Evolutionary conservation across 2,888 invertebrate genomes (phyloP), one percentile per base, ranked within the genome.

Genomic region (Netelia melanura): DNA sequence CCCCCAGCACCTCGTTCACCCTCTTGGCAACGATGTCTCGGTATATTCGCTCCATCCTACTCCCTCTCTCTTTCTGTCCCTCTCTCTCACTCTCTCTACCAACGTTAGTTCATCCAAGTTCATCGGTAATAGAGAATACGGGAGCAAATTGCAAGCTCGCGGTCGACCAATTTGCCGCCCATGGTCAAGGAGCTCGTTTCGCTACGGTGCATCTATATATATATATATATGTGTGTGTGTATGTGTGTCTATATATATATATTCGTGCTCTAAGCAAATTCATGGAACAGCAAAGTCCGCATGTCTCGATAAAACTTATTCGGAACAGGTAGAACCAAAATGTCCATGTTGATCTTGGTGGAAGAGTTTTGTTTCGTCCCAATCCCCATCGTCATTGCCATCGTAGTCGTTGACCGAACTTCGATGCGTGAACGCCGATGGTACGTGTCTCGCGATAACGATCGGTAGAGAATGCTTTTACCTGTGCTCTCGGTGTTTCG

Each of bases 121-220:
- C 87, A 88, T 88, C 79, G 87, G 85, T 88, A 87, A 88, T 87
- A 84, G 87, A 86, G 85, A 83, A 86, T 87, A 86, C 85, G 64
- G 80, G 78, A 85, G 85, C 79, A 87, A 88, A 88, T 87, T 88
- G 87, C 87, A 88, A 87, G 87, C 86, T 87, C 83, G 87, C 86
- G 87, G 87, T 85, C 82, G 83, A 83, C 86, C 87, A 87, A 88
- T 88, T 87, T 88, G 85, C 85, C 86, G 81, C 71, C 79, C 81
- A 87, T 81, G 86, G 87, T 86, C 84, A 85, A 87, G 86, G 83
- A 86, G 84, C 86, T 84, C 86, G 80, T 79, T 76, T 76, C 62
- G 58, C 65, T 74, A 58, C 75, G 56, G 70, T 65, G 61, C 44
- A 62, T 71, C 48, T 67, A 21, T 38, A 38, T 71, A 43, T 65